phyloP scores from a whole-genome alignment of 2,888 invertebrate genomes.

The Microplitis manilae region DNA sequence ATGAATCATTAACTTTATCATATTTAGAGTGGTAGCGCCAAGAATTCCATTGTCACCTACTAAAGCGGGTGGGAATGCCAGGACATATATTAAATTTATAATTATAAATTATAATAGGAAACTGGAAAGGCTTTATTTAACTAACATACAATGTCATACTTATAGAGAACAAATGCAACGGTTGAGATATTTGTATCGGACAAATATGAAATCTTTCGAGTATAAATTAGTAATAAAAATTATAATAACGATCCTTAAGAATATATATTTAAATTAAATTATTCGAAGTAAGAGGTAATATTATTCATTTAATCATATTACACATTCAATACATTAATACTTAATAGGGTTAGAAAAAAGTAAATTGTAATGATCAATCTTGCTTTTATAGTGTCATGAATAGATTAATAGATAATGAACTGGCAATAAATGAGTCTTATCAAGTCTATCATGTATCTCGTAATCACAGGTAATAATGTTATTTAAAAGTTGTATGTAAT shows the following conservation, averaged over 20 bases:
- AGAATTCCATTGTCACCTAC: too few species aligned
- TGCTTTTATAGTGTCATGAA: background rate
- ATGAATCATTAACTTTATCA: too few species aligned
- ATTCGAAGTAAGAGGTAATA: too few species aligned
- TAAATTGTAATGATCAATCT: background rate
- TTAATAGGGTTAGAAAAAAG: too few species aligned
- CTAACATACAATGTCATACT: constrained; percentile 5
- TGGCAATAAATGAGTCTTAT: background rate
- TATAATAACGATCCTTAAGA: too few species aligned
- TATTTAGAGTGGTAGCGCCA: too few species aligned
- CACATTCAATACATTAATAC: too few species aligned
- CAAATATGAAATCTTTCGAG: background rate
- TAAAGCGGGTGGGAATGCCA: too few species aligned
- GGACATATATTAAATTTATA: too few species aligned
- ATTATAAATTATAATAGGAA: background rate
- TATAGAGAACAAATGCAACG: constrained; percentile 17
- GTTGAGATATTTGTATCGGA: constrained; percentile 12
- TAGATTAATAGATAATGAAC: background rate
- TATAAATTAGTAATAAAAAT: background rate
- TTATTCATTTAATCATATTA: too few species aligned
- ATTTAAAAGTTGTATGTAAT: background rate
- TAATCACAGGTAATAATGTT: background rate
- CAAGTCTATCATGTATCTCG: constrained; percentile 3
- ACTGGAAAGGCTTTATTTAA: background rate
- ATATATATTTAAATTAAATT: too few species aligned